Percentiles rank a stretch among this genome's conserved stretches.
Conservation (phyloP, 2,888 invertebrate species). For the Caenorhabditis doughertyi region DNA sequence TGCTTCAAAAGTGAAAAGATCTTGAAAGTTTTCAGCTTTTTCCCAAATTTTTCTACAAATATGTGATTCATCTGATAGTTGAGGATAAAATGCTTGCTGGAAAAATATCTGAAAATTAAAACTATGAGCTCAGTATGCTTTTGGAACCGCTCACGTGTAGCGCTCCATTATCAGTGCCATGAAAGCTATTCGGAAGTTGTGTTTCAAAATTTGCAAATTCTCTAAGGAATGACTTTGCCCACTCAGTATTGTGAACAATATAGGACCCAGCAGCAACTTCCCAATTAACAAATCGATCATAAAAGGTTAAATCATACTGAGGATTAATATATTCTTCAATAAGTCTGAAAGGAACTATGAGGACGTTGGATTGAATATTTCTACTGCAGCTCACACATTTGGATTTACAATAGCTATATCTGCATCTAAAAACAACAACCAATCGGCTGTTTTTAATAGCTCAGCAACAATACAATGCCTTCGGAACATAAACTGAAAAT, state of each 20-base stretch:
- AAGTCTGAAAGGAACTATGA: slow-evolving; percentile 17
- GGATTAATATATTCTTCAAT: slow-evolving; percentile 67
- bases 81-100: slow-evolving; percentile 48
- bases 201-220: slow-evolving; percentile 64
- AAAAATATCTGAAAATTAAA: slow-evolving; percentile 50
- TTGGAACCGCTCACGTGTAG: slow-evolving; percentile 63
- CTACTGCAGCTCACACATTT: slow-evolving; percentile 29
- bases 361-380: neutral
- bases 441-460: slow-evolving; percentile 62
- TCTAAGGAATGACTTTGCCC: slow-evolving; percentile 32
- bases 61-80: slow-evolving; percentile 24
- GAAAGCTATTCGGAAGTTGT: slow-evolving; percentile 61
- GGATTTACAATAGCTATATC: slow-evolving; percentile 71
- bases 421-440: slow-evolving; percentile 71
- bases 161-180: slow-evolving; percentile 69
- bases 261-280: slow-evolving; percentile 72
- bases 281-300: slow-evolving; percentile 71
- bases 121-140: too few species aligned
- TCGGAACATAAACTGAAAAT: slow-evolving; percentile 79
- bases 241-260: slow-evolving; percentile 57
- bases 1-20: slow-evolving; percentile 71
- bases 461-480: slow-evolving; percentile 76
- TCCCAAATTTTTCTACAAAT: slow-evolving; percentile 66
- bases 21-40: slow-evolving; percentile 56
- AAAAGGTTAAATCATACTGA: slow-evolving; percentile 64